Conservation (phyloP, 2,888 invertebrate species). For the Drosophila subsilvestris region DNA sequence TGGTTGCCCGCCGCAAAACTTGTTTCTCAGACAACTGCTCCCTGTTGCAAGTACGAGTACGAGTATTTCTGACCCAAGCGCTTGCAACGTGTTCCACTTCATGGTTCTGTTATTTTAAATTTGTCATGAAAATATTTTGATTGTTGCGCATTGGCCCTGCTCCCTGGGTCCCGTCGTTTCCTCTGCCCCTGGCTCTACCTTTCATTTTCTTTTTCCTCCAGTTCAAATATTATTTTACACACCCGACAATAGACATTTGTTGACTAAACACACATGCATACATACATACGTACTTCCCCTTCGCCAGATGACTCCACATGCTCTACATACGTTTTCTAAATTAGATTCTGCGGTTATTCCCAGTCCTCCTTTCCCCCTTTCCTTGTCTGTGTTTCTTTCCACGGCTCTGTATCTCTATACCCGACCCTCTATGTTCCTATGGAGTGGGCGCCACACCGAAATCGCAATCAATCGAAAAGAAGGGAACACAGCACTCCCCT, state of each 20-base stretch:
- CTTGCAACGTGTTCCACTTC: slow-evolving; percentile 72
- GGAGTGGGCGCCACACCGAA: slow-evolving; percentile 16
- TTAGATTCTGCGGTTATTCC: slow-evolving; percentile 71
- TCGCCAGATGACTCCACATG: slow-evolving; percentile 59
- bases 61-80: slow-evolving; percentile 19
- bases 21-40: slow-evolving; percentile 1
- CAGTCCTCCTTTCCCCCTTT: slow-evolving; percentile 6
- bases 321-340: slow-evolving; percentile 62
- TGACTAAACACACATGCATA: slow-evolving; percentile 5
- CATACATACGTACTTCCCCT: slow-evolving; percentile 1
- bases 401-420: background rate
- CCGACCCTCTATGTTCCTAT: background rate
- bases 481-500: slow-evolving; percentile 9
- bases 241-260: slow-evolving; percentile 27
- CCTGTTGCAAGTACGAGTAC: background rate
- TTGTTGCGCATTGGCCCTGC: slow-evolving; percentile 57
- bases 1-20: slow-evolving; percentile 19
- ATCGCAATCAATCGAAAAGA: slow-evolving; percentile 45
- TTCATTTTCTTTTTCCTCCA: slow-evolving; percentile 17
- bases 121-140: slow-evolving; percentile 80
- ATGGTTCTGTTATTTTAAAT: slow-evolving; percentile 77
- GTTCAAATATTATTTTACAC: slow-evolving; percentile 50
- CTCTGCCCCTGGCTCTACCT: background rate
- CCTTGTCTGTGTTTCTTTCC: slow-evolving; percentile 8
- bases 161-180: background rate